Evolutionary conservation across 2,888 invertebrate genomes (phyloP).

Genomic region (Chrysina gloriosa): DNA sequence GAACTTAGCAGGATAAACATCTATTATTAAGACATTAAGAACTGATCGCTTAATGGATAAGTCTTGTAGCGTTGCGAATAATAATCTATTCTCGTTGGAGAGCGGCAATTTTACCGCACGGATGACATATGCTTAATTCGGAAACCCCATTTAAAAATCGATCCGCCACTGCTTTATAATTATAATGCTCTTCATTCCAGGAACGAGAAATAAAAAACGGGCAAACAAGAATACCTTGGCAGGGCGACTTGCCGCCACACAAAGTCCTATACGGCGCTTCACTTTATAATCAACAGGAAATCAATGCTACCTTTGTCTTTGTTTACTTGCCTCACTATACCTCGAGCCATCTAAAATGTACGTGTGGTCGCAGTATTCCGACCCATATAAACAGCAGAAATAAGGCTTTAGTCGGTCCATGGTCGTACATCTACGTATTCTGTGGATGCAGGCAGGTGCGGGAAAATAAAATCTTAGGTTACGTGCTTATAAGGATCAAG

Average conservation of each 20-base stretch:
- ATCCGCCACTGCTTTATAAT: conserved; percentile 17
- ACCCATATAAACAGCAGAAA: conserved; percentile 29
- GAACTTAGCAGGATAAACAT: too few species aligned
- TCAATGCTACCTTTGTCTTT: conserved; percentile 48
- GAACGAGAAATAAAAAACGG: conserved; percentile 18
- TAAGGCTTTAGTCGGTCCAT: conserved; percentile 45
- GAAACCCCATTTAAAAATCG: conserved; percentile 29
- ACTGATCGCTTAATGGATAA: conserved; percentile 13
- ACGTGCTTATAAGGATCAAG: conserved; percentile 52
- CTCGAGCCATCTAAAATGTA: conserved; percentile 44
- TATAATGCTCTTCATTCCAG: conserved; percentile 23
- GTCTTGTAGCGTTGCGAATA: neutral
- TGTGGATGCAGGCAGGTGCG: conserved; percentile 54
- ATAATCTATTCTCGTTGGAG: conserved; percentile 7
- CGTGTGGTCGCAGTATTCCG: conserved; percentile 28
- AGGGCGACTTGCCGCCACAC: conserved; percentile 24
- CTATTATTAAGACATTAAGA: conserved; percentile 1
- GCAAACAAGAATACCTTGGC: conserved; percentile 23
- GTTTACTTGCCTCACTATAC: conserved; percentile 48
- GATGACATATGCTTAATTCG: conserved; percentile 33
- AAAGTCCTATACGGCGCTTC: conserved; percentile 21
- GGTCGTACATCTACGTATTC: conserved; percentile 49
- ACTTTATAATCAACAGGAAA: conserved; percentile 49
- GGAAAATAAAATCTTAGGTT: conserved; percentile 44
- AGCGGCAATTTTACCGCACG: conserved; percentile 11